phyloP scores from a whole-genome alignment of 2,797 vertebrate species.

The Helarctos malayanus region DNA sequence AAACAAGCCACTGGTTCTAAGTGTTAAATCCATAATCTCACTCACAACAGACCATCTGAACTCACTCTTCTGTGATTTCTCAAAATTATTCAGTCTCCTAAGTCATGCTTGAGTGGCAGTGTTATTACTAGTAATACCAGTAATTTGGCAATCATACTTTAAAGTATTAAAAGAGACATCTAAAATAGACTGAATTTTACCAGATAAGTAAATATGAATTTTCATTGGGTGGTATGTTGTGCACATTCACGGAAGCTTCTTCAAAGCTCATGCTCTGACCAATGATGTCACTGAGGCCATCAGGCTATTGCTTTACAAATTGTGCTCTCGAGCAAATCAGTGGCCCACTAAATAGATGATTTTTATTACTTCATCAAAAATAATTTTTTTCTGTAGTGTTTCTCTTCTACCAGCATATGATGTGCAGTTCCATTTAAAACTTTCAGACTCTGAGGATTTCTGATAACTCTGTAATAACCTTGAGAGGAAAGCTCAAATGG shows the following conservation, averaged over 20 bases:
- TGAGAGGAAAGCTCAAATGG: constrained; percentile 69
- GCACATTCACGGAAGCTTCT: not conserved
- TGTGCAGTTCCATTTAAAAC: constrained; percentile 65
- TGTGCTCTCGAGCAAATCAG: constrained; percentile 47
- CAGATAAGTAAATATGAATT: constrained; percentile 35
- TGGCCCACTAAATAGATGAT: constrained; percentile 56
- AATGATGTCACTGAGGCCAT: not conserved
- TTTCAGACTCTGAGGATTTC: constrained; percentile 66
- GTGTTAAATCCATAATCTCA: not conserved
- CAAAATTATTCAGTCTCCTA: not conserved
- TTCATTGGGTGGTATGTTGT: not conserved
- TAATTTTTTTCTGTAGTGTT: not conserved
- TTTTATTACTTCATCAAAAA: constrained; percentile 44
- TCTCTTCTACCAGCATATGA: not conserved
- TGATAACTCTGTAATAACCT: constrained; percentile 75
- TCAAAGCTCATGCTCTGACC: not conserved
- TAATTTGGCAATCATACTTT: not conserved
- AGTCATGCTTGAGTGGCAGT: not conserved
- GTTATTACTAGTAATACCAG: not conserved
- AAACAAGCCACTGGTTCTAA: not conserved
- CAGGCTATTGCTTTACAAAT: not conserved
- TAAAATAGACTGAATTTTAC: not conserved
- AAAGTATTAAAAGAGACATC: not conserved
- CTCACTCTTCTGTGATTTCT: not conserved
- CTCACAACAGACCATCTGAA: not conserved